Conservation (phyloP, 35 echinoderm and acorn worm genomes). For the Holothuria glaberrima region DNA sequence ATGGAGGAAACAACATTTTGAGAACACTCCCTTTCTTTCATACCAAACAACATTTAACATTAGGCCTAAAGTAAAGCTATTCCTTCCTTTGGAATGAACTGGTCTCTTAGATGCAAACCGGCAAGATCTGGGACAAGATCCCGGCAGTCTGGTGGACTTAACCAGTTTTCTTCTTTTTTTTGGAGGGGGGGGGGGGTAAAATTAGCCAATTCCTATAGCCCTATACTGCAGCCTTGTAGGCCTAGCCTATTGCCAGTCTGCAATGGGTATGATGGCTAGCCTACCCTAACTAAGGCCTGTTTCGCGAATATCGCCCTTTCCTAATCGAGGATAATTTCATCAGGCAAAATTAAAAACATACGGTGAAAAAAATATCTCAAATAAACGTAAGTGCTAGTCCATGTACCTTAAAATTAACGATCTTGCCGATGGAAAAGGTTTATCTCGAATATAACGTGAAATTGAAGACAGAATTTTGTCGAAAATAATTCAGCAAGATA, state of each 20-base stretch:
- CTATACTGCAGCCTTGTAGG: not conserved
- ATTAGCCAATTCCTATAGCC: too few relatives aligned
- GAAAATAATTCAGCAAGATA: slow-evolving; percentile 2
- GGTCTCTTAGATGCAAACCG: too few relatives aligned
- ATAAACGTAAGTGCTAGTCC: not conserved
- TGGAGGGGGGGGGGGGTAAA: too few relatives aligned
- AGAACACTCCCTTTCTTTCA: too few relatives aligned
- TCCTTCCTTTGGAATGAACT: too few relatives aligned
- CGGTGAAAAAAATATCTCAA: not conserved
- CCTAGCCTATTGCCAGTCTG: not conserved
- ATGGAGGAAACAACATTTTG: too few relatives aligned
- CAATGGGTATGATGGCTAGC: not conserved
- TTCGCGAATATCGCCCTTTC: not conserved
- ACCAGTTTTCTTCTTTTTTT: too few relatives aligned
- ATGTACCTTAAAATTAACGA: slow-evolving; percentile 1
- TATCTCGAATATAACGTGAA: not conserved
- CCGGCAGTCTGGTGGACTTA: not conserved
- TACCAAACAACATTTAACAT: too few relatives aligned
- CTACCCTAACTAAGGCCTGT: not conserved
- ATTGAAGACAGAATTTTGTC: not conserved
- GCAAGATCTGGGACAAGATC: too few relatives aligned
- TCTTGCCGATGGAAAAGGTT: not conserved
- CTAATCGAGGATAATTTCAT: slow-evolving; percentile 11
- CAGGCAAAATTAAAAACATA: not conserved
- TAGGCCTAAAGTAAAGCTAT: too few relatives aligned